Conservation (phyloP, 1,140 invertebrate genomes). For the Drosophila mojavensis region DNA sequence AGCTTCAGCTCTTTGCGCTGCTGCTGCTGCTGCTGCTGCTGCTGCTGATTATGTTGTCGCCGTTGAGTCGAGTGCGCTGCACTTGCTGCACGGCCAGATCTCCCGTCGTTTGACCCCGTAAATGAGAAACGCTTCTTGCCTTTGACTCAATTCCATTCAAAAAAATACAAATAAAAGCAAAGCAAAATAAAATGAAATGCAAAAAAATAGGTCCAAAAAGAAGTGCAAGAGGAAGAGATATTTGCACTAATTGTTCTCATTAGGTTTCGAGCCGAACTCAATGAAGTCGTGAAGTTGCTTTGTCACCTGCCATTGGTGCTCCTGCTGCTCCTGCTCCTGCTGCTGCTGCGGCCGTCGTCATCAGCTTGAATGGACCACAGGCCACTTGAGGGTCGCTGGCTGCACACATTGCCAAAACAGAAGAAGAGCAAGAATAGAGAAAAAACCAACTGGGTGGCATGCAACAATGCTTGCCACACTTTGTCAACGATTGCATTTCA, state of each 20-base stretch:
- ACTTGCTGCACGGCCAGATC: conserved; percentile 40
- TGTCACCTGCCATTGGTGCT: conserved; percentile 33
- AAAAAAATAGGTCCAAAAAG: not conserved
- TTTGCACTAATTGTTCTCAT: conserved; percentile 78
- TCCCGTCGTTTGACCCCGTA: conserved; percentile 38
- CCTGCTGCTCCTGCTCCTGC: no score
- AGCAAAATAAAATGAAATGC: conserved; percentile 6
- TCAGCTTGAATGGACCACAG: conserved; percentile 23
- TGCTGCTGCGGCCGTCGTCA: not conserved
- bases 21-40: conserved; percentile 38
- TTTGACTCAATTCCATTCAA: conserved; percentile 28
- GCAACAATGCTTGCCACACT: conserved; percentile 9
- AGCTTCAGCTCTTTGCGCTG: no score
- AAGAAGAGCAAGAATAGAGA: no score
- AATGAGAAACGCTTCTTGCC: conserved; percentile 15
- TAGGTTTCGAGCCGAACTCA: conserved; percentile 29
- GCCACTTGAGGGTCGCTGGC: conserved; percentile 33
- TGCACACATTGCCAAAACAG: not conserved
- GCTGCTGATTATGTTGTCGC: conserved; percentile 68
- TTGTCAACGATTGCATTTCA: not conserved
- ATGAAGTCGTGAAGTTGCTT: conserved; percentile 50
- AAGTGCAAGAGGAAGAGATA: conserved; percentile 4
- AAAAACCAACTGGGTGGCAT: conserved; percentile 24
- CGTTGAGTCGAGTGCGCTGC: conserved; percentile 52
- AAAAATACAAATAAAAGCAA: conserved; percentile 6